A percentile compares a stretch with the other conserved stretches of the same genome.
These are phyloP conservation scores for Hypena proboscidalis DNA, from an alignment of 2,888 invertebrate genomes.

Conservation along the genomic window DNA sequence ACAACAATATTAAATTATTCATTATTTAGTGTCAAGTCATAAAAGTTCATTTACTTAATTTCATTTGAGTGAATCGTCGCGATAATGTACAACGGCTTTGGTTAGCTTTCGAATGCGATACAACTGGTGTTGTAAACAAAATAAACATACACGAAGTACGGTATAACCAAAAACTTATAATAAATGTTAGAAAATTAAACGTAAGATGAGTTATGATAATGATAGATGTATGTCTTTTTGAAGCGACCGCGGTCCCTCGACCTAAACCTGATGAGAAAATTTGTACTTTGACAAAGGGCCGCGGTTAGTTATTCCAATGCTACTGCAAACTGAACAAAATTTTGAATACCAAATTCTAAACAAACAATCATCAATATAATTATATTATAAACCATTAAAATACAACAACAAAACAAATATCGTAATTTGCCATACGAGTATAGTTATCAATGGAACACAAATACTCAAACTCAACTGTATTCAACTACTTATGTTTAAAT, in stretches of 20 bases:
- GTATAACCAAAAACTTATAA: conserved; percentile 41
- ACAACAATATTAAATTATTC: conserved; percentile 57
- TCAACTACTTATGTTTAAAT: conserved; percentile 49
- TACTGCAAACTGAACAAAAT: conserved; percentile 50
- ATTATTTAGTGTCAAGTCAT: conserved; percentile 58
- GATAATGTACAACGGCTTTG: conserved; percentile 61
- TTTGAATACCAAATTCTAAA: conserved; percentile 58
- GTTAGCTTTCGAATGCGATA: conserved; percentile 50
- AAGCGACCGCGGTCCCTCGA: conserved; percentile 60
- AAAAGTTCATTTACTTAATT: conserved; percentile 75
- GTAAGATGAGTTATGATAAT: conserved; percentile 57
- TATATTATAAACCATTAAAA: conserved; percentile 81
- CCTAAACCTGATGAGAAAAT: conserved; percentile 78
- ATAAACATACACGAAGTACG: conserved; percentile 61
- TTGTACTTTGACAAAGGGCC: conserved; percentile 78
- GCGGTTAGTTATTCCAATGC: conserved; percentile 45
- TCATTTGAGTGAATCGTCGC: conserved; percentile 65
- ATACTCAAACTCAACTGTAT: conserved; percentile 71
- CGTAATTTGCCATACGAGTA: conserved; percentile 61
- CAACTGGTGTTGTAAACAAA: conserved; percentile 58
- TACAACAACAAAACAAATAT: conserved; percentile 83
- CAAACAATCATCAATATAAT: conserved; percentile 74
- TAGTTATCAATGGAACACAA: conserved; percentile 70
- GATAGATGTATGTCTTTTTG: conserved; percentile 66
- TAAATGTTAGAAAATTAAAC: conserved; percentile 47